phyloP scores from a whole-genome alignment of 1,140 invertebrate species.

The Solen grandis region DNA sequence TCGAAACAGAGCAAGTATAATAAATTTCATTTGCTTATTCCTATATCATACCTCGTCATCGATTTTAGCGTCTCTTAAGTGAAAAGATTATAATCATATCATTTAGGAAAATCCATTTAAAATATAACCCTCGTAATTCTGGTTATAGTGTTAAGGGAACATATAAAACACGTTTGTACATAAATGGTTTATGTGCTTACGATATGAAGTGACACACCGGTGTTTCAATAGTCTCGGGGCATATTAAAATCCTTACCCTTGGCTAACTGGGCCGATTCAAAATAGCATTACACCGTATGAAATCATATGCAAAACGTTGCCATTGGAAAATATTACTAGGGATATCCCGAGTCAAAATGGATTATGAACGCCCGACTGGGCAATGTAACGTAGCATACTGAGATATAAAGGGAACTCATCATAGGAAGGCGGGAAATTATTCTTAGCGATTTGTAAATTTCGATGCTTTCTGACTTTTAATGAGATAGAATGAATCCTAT shows the following conservation, averaged over 20 bases:
- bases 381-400: conserved; percentile 43
- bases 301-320: conserved; percentile 47
- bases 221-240: conserved; percentile 14
- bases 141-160: conserved; percentile 38
- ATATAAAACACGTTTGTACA: conserved; percentile 34
- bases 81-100: conserved; percentile 18
- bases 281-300: conserved; percentile 40
- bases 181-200: conserved; percentile 50
- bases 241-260: conserved; percentile 27
- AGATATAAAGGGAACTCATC: conserved; percentile 32
- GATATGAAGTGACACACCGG: conserved; percentile 35
- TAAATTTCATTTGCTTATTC: conserved; percentile 31
- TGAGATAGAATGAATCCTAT: conserved; percentile 52
- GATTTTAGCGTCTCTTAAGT: conserved; percentile 22
- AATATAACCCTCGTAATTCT: conserved; percentile 2
- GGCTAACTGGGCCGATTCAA: conserved; percentile 41
- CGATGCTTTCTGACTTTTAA: conserved; percentile 57
- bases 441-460: conserved; percentile 60
- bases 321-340: conserved; percentile 43
- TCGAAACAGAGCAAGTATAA: no score
- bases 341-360: conserved; percentile 52
- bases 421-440: conserved; percentile 52
- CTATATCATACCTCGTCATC: conserved; percentile 27
- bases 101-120: conserved; percentile 25
- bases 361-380: conserved; percentile 39